A percentile compares a stretch with the other conserved stretches of the same genome.
Evolutionary conservation across 2,113 vertebrate genomes (phyloP).

Genomic region (Calyptomena viridis): DNA sequence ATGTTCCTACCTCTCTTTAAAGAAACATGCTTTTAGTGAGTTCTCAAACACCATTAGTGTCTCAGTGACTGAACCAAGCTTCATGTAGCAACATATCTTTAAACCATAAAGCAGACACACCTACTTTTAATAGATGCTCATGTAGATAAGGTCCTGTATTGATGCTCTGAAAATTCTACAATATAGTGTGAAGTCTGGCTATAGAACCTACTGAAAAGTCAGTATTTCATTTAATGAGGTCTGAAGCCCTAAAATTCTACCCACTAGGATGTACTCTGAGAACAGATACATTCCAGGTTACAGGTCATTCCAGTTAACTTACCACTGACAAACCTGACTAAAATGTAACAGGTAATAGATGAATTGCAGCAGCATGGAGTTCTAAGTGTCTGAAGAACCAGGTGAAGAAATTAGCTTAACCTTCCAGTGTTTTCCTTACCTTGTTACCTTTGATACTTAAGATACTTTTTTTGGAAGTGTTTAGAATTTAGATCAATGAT

Average conservation of each 20-base stretch:
- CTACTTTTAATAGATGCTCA: background rate
- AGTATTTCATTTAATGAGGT: background rate
- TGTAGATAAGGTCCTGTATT: background rate
- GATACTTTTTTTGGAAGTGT: background rate
- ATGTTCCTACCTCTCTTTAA: background rate
- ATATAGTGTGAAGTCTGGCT: background rate
- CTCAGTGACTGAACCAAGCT: background rate
- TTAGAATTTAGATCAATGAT: background rate
- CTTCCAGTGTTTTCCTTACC: background rate
- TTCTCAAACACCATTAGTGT: background rate
- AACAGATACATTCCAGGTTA: too few species aligned
- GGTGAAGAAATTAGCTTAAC: background rate
- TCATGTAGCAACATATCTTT: background rate
- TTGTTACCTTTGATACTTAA: background rate
- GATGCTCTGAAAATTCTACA: background rate
- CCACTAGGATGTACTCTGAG: background rate
- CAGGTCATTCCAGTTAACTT: too few species aligned
- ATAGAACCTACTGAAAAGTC: background rate
- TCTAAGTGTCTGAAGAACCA: background rate
- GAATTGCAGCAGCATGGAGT: background rate
- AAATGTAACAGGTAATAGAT: background rate
- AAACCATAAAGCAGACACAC: background rate
- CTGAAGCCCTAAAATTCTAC: background rate
- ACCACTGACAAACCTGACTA: background rate
- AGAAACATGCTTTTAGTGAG: background rate